phyloP scores from a whole-genome alignment of 1,140 invertebrate species.

The Streblospio benedicti region DNA sequence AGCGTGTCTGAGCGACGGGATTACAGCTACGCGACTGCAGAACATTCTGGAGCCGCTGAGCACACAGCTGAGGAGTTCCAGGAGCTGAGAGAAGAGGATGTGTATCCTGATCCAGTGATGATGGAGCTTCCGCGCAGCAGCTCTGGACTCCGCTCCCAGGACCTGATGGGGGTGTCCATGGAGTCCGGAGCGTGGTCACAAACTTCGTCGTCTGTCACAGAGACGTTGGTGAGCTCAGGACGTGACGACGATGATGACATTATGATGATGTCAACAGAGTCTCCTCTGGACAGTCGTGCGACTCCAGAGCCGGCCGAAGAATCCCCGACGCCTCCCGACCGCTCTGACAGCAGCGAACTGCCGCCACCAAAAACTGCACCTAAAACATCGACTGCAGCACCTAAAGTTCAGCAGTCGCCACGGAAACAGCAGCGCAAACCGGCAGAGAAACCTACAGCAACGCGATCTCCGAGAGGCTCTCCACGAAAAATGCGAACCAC shows the following conservation, averaged over 20 bases:
- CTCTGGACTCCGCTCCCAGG: background rate
- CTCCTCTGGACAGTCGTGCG: background rate
- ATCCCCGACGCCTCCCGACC: background rate
- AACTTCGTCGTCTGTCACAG: constrained; percentile 5
- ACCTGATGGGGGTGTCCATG: constrained; percentile 36
- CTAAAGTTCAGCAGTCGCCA: no score
- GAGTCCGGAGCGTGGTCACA: constrained; percentile 31
- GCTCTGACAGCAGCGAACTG: no score
- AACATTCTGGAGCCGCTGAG: no score
- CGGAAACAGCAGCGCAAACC: no score
- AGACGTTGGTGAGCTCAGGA: background rate
- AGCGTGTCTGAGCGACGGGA: no score
- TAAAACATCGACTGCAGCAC: no score
- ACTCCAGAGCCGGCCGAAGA: background rate
- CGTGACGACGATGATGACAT: no score
- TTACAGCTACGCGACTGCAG: no score
- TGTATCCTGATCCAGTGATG: constrained; percentile 46
- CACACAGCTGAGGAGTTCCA: constrained; percentile 21
- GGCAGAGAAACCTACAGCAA: no score
- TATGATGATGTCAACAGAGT: constrained; percentile 15
- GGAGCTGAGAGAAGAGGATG: constrained; percentile 31
- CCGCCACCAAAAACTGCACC: no score
- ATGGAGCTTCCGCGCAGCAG: constrained; percentile 27
- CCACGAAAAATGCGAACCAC: no score
- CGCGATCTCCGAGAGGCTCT: no score